A percentile compares a stretch with the other conserved stretches of the same genome.
These are phyloP conservation scores for Crematogaster levior DNA, from an alignment of 2,888 invertebrate genomes.

Conservation along the genomic window DNA sequence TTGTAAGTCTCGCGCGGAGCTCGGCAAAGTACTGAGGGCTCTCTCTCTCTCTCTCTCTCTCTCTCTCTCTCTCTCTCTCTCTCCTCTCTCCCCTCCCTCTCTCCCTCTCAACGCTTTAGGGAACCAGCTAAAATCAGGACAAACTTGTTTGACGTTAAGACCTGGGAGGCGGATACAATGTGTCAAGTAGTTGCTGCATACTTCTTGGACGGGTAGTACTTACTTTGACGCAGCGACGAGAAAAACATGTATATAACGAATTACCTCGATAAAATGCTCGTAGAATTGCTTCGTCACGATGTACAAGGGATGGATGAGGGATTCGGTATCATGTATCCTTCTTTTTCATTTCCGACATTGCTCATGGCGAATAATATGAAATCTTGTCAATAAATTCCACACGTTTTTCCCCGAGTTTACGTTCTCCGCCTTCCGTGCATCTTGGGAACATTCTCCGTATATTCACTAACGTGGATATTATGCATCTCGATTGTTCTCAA, in stretches of 20 bases:
- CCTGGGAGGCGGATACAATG: constrained; percentile 21
- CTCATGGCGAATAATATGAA: constrained; percentile 41
- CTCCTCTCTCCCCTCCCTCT: constrained; percentile 8
- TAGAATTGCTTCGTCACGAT: neutral
- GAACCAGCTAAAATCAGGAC: constrained; percentile 14
- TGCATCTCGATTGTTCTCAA: constrained; percentile 71
- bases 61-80: constrained; percentile 10
- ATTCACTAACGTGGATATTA: constrained; percentile 63
- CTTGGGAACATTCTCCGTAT: constrained; percentile 6
- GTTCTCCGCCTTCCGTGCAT: neutral
- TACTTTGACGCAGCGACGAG: constrained; percentile 19
- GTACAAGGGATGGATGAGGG: neutral
- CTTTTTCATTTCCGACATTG: constrained; percentile 11
- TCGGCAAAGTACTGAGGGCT: neutral
- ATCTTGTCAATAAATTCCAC: constrained; percentile 31
- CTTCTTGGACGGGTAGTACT: constrained; percentile 16
- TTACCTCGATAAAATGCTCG: too few species aligned
- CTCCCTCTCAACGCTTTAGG: neutral
- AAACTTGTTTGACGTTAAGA: constrained; percentile 41
- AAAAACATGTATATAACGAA: neutral
- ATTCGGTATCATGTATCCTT: constrained; percentile 9
- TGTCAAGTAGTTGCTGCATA: constrained; percentile 40
- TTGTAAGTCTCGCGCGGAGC: constrained; percentile 9
- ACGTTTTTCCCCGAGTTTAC: constrained; percentile 11
- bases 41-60: neutral